Conservation (phyloP, 2,797 vertebrate genomes). For the Myripristis jacobus region DNA sequence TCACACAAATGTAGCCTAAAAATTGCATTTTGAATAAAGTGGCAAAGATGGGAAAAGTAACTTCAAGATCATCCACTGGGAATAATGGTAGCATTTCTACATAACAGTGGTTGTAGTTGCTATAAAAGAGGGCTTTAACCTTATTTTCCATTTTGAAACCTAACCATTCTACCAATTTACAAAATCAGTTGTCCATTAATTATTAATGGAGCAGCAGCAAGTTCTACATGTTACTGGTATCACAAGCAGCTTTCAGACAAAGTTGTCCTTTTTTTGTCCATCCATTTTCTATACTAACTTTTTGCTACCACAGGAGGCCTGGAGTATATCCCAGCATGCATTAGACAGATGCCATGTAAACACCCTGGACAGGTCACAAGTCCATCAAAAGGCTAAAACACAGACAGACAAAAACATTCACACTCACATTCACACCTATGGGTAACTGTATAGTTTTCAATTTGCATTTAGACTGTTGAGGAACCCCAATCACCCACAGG, state of each 20-base stretch:
- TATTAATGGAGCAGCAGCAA: neutral
- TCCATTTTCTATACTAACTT: no score
- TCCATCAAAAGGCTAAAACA: no score
- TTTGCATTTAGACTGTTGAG: no score
- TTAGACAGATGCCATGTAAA: no score
- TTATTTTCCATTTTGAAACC: neutral
- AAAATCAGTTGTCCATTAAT: neutral
- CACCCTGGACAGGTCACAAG: no score
- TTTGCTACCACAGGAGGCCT: no score
- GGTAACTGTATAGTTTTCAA: no score
- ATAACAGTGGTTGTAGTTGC: neutral
- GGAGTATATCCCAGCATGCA: no score
- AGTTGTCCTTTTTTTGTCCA: neutral
- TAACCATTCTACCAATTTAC: neutral
- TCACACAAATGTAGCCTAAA: neutral
- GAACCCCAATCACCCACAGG: no score
- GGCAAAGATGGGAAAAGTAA: neutral
- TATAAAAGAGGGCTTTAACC: neutral
- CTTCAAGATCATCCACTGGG: conserved; percentile 16
- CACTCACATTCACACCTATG: no score
- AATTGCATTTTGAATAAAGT: neutral
- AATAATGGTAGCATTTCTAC: no score
- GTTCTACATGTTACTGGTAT: neutral
- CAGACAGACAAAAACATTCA: no score
- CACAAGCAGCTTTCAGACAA: conserved; percentile 12